Evolutionary conservation across 2,888 invertebrate genomes (phyloP), one percentile per base, ranked within the genome.

Genomic region (Acrocyrtus sp.): DNA sequence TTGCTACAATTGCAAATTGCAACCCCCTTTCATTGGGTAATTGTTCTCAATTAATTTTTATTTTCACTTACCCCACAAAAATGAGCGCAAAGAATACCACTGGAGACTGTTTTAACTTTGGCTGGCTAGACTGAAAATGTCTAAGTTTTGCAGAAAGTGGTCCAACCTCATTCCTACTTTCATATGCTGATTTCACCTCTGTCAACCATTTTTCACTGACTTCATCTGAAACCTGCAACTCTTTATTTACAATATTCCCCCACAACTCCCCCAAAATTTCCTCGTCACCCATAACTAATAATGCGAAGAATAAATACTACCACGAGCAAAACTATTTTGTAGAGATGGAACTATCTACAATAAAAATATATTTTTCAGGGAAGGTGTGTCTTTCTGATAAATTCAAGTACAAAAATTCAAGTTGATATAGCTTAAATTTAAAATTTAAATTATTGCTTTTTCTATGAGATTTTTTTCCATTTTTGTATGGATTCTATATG

Each of bases 1-100:
- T 48, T 48, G 6, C 29, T n/a, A 39, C 61, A 82, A 72, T 72
- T 82, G 80, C 76, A n/a, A n/a, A n/a, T n/a, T n/a, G n/a, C n/a
- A n/a, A n/a, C n/a, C n/a, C n/a, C n/a, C n/a, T n/a, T n/a, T n/a
- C n/a, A n/a, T n/a, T n/a, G n/a, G n/a, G n/a, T n/a, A n/a, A n/a
- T n/a, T n/a, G n/a, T n/a, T n/a, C n/a, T n/a, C n/a, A n/a, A n/a
- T n/a, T n/a, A n/a, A n/a, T n/a, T 4, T 80, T 78, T 63, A 61
- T 48, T 65, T 19, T 19, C 48, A 84, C 86, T 84, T 83, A 88
- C 88, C 88, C 87, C 79, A 88, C 88, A 81, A 88, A 88, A 77
- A 88, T 86, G 65, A 88, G 82, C 0, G 88, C 87, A 61, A 87
- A 83, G 8, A 85, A 83, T 12, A 88, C 83, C 62, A 87, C 86